A percentile compares a stretch with the other conserved stretches of the same genome.
Evolutionary conservation across 2,888 invertebrate genomes (phyloP).

Genomic region (Sussaba pulchella): DNA sequence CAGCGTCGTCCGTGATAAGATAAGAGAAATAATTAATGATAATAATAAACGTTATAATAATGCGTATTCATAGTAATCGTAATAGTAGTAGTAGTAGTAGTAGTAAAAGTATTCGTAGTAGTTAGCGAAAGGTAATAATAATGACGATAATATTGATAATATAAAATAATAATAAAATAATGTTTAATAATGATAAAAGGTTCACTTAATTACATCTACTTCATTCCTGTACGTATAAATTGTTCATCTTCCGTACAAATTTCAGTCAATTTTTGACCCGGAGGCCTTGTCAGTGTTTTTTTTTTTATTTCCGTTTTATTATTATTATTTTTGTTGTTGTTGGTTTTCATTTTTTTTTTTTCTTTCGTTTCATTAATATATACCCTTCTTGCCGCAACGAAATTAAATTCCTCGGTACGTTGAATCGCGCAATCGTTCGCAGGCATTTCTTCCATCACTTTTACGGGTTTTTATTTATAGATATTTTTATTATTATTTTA

Average conservation of each 20-base stretch:
- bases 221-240: conserved; percentile 70
- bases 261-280: conserved; percentile 75
- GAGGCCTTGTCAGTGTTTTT: conserved; percentile 47
- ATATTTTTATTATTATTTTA: conserved; percentile 14
- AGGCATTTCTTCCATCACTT: conserved; percentile 34
- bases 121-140: conserved; percentile 60
- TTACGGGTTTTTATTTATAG: conserved; percentile 27
- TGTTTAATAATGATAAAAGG: conserved; percentile 53
- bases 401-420: conserved; percentile 50
- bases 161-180: conserved; percentile 65
- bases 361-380: conserved; percentile 44
- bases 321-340: conserved; percentile 35
- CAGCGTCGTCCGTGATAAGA: conserved; percentile 57
- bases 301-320: conserved; percentile 15
- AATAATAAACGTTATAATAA: conserved; percentile 56
- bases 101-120: conserved; percentile 69
- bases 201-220: conserved; percentile 61
- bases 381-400: conserved; percentile 75
- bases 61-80: conserved; percentile 61
- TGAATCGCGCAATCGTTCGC: conserved; percentile 34
- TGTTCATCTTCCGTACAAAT: conserved; percentile 74
- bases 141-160: conserved; percentile 48
- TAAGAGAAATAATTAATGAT: conserved; percentile 55
- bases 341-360: conserved; percentile 18
- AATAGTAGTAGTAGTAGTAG: conserved; percentile 67